Percentiles rank a stretch among this genome's conserved stretches.
phyloP scores from a whole-genome alignment of 2,113 vertebrate genomes.

The Synodontis membranacea region DNA sequence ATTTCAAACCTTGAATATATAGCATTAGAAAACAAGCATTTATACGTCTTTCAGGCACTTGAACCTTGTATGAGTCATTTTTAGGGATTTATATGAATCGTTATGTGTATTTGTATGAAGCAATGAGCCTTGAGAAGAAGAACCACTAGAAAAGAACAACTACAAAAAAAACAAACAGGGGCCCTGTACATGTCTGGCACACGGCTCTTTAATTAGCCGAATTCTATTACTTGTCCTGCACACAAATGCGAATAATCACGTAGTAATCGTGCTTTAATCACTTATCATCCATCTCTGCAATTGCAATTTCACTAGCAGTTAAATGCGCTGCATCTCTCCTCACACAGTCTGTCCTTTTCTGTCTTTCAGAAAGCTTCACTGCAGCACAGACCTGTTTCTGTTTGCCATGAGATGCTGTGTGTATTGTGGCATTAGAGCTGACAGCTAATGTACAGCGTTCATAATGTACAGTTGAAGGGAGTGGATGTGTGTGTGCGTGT shows the following conservation, averaged over 20 bases:
- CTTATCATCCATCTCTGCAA: slow-evolving; percentile 6
- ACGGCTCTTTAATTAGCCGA: background rate
- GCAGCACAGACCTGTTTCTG: slow-evolving; percentile 22
- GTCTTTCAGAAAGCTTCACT: background rate
- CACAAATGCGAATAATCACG: background rate
- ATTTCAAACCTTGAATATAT: background rate
- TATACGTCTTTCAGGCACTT: background rate
- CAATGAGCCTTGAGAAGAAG: background rate
- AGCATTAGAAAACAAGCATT: background rate
- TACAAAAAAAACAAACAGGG: background rate
- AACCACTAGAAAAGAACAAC: background rate
- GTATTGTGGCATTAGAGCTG: slow-evolving; percentile 29
- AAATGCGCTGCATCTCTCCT: background rate
- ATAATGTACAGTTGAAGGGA: slow-evolving; percentile 29
- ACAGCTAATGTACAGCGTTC: slow-evolving; percentile 33
- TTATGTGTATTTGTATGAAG: background rate
- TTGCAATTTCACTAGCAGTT: background rate
- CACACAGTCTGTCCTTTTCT: background rate
- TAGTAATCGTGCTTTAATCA: background rate
- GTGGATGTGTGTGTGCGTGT: slow-evolving; percentile 45
- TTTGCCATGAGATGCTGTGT: slow-evolving; percentile 23
- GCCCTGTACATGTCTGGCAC: background rate
- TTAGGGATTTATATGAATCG: background rate
- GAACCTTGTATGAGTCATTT: background rate
- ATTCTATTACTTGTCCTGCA: slow-evolving; percentile 8